Percentiles rank a stretch among this genome's conserved stretches.
phyloP scores from a whole-genome alignment of 2,797 vertebrate species.

The Salarias fasciatus region DNA sequence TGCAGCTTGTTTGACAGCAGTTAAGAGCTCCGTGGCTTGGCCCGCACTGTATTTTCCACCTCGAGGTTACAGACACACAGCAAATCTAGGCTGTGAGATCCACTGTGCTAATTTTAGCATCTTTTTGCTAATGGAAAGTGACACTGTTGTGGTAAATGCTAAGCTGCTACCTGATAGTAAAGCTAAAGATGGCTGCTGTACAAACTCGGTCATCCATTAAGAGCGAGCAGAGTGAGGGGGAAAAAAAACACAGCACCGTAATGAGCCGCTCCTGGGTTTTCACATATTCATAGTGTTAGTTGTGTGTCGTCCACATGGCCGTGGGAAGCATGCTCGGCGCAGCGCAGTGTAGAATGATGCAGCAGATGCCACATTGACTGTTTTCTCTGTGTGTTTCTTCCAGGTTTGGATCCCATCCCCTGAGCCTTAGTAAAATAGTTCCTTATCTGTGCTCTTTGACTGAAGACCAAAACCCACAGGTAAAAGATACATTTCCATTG shows the following conservation, averaged over 20 bases:
- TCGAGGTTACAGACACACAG: constrained; percentile 2
- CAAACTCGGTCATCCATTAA: not conserved
- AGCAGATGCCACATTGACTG: not conserved
- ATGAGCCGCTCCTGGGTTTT: too few species aligned
- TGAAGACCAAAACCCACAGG: constrained; percentile 96
- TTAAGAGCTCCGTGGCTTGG: constrained; percentile 4
- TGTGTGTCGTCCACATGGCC: too few species aligned
- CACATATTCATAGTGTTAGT: too few species aligned
- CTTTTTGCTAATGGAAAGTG: constrained; percentile 53
- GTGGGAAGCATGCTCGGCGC: too few species aligned
- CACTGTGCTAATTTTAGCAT: constrained; percentile 43
- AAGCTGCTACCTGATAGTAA: constrained; percentile 11
- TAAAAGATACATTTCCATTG: constrained; percentile 62
- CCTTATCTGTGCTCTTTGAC: constrained; percentile 90
- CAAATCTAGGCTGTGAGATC: constrained; percentile 10
- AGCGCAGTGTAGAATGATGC: too few species aligned
- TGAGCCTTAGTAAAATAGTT: constrained; percentile 93
- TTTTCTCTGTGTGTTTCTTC: constrained; percentile 10
- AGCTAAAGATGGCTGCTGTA: constrained; percentile 8
- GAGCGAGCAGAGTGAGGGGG: not conserved
- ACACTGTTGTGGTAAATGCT: constrained; percentile 48
- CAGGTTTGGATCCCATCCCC: constrained; percentile 88
- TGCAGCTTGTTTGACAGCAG: not conserved
- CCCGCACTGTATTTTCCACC: constrained; percentile 17
- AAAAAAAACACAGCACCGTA: too few species aligned